Percentiles rank a stretch among this genome's conserved stretches.
Conservation (phyloP, 92 coral and sea anemone species). For the Chrysogorgia sp. region DNA sequence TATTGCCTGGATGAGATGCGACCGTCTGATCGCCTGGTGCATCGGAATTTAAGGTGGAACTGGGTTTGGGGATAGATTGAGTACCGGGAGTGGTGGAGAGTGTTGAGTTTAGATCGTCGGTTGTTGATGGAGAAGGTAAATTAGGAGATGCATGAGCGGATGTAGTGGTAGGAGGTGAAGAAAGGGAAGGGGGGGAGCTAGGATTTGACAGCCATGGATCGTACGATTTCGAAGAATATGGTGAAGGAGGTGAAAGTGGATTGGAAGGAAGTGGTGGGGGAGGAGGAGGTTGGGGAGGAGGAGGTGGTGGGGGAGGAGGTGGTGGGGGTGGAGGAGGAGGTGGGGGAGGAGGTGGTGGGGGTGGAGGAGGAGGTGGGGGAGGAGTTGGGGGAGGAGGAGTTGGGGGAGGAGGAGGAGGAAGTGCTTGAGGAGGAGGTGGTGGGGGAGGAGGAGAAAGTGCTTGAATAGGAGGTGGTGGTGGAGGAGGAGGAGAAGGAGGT, state of each 20-base stretch:
- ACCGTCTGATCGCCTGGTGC: neutral
- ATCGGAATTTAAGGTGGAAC: neutral
- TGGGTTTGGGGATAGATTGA: neutral
- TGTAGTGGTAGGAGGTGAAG: neutral
- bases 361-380: neutral
- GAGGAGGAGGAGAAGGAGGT: neutral
- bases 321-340: slow-evolving; percentile 14
- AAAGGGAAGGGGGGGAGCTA: too few relatives aligned
- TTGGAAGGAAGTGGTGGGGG: slow-evolving; percentile 12
- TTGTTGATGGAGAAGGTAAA: neutral
- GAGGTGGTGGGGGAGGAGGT: slow-evolving; percentile 10
- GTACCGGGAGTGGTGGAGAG: neutral
- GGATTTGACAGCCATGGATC: too few relatives aligned
- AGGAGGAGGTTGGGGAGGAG: slow-evolving; percentile 2
- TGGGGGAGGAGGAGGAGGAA: neutral
- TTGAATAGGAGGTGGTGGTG: slow-evolving; percentile 15
- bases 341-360: neutral
- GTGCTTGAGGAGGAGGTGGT: neutral
- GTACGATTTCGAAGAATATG: too few relatives aligned
- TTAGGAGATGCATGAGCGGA: neutral
- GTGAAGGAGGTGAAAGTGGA: slow-evolving; percentile 2
- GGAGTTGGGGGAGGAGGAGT: neutral
- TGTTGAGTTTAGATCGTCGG: too few relatives aligned
- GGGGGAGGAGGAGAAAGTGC: neutral
- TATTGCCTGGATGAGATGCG: neutral